Evolutionary conservation across 2,797 vertebrate species (phyloP), one percentile per base, ranked within the genome.

Genomic region (Labeo calbasu): DNA sequence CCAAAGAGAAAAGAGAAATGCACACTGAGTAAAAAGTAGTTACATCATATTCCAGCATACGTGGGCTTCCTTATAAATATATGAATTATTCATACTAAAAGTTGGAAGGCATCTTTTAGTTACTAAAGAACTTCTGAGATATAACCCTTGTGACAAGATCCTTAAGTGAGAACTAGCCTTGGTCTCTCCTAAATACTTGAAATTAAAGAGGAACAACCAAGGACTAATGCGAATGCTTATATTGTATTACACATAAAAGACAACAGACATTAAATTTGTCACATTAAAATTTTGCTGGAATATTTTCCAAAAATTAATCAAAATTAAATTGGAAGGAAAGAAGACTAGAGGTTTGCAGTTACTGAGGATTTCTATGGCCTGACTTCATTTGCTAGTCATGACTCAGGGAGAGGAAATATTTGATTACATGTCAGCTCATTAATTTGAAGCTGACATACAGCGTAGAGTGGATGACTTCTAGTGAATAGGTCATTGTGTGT

Each of bases 341-440:
- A 84, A 80, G 59, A 57, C n/a, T 61, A 3, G 13, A 21, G 23
- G 77, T 81, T 78, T 88, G 72, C 71, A 19, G 55, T 73, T 69
- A 76, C 50, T 73, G 40, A 23, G 69, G 43, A 73, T 82, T 72
- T 73, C 19, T 73, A 50, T 73, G 68, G 43, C 11, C 15, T 87
- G 83, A 86, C 82, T 80, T 84, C 23, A 76, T 89, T 88, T 86
- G 63, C 46, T 28, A 77, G 76, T 87, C 70, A 79, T 43, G 32
- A 32, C 50, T 76, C 21, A 80, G 70, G 69, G 32, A 51, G 21
- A 36, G 51, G 48, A 73, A 84, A 63, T 83, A 72, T 86, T 83
- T 79, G 76, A 86, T 88, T 85, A 85, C 80, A 69, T 80, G 68
- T 85, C 77, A 80, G 76, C 87, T 88, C 73, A 79, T 87, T 86